Percentiles rank a stretch among this genome's conserved stretches.
Conservation (phyloP, 2,113 vertebrate genomes). For the Microcebus murinus region DNA sequence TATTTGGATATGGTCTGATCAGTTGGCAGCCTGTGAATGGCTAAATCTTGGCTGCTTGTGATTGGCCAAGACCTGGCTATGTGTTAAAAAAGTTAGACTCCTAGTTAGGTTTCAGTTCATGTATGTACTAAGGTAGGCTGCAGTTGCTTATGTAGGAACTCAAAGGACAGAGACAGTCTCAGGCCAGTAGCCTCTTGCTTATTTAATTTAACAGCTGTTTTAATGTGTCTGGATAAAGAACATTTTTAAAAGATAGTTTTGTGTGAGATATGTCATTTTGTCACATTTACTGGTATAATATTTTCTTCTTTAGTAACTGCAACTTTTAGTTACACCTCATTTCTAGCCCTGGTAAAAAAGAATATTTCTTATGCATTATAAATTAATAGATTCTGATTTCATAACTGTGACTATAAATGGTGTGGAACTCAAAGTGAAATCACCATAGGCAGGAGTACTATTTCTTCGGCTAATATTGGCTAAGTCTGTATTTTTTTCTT, state of each 20-base stretch:
- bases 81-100: not conserved
- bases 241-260: not conserved
- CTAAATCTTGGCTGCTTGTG: not conserved
- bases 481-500: not conserved
- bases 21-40: not conserved
- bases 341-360: not conserved
- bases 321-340: not conserved
- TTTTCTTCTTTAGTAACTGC: not conserved
- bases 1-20: not conserved
- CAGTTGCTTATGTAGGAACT: not conserved
- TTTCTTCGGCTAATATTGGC: not conserved
- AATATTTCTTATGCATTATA: not conserved
- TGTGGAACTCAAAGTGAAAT: not conserved
- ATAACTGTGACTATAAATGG: not conserved
- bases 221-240: not conserved
- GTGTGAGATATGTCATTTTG: not conserved
- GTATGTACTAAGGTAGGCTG: not conserved
- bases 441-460: not conserved
- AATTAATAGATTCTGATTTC: not conserved
- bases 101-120: not conserved
- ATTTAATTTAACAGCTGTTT: not conserved
- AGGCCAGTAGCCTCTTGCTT: not conserved
- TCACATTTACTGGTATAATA: not conserved
- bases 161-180: not conserved
- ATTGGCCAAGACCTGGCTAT: not conserved